Evolutionary conservation across 2,113 vertebrate species (phyloP).

Genomic region (Orientallactaga bullata): DNA sequence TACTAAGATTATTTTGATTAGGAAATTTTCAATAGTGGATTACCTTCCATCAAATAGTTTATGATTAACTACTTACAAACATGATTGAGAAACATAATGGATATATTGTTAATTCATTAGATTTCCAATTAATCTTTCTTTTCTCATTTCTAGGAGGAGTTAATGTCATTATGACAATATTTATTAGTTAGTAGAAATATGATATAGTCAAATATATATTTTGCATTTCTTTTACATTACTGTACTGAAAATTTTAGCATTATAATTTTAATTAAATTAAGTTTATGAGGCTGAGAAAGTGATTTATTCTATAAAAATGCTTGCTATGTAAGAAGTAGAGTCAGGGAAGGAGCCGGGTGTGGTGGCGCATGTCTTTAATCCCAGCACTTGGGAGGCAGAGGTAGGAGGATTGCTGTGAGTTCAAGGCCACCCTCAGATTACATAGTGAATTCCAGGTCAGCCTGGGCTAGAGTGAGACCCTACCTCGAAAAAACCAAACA

Average conservation of each 20-base stretch:
- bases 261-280: neutral
- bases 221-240: slow-evolving; percentile 1
- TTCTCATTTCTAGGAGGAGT: neutral
- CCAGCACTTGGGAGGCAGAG: no score
- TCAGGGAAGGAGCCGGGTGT: no score
- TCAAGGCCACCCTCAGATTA: no score
- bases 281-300: no score
- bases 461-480: no score
- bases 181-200: slow-evolving; percentile 13
- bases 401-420: no score
- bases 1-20: neutral
- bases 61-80: neutral
- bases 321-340: no score
- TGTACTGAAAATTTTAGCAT: slow-evolving; percentile 7
- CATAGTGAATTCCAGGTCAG: no score
- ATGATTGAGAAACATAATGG: neutral
- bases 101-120: neutral
- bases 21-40: neutral
- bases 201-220: neutral
- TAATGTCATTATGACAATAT: neutral
- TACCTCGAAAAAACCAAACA: no score
- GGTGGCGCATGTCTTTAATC: no score
- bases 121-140: neutral
- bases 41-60: neutral
- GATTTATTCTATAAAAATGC: no score